These are phyloP conservation scores for Halictus ligatus DNA, from an alignment of 2,888 invertebrate species.

Conservation along the genomic window DNA sequence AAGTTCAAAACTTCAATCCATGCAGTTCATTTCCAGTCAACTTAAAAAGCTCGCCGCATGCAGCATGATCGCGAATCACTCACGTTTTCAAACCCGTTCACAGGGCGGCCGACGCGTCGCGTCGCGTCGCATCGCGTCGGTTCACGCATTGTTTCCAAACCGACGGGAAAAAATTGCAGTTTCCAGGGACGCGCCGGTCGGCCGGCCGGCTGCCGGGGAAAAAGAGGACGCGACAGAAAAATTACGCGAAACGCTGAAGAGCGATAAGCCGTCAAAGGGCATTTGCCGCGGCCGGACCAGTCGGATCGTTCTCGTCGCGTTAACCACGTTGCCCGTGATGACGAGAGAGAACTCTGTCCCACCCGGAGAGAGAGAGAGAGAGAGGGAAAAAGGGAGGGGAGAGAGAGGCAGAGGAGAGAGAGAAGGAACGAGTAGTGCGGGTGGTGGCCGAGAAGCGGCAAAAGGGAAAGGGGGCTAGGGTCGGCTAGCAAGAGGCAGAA, in stretches of 20 bases:
- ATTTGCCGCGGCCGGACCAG: slow-evolving; percentile 56
- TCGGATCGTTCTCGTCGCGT: slow-evolving; percentile 55
- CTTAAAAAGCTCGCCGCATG: not conserved
- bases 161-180: slow-evolving; percentile 22
- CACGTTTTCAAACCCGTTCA: not conserved
- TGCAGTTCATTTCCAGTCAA: not conserved
- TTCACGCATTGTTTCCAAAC: slow-evolving; percentile 18
- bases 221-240: slow-evolving; percentile 16
- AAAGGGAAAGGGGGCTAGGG: slow-evolving; percentile 24
- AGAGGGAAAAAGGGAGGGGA: not conserved
- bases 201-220: not conserved
- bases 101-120: not conserved
- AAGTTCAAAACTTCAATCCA: not conserved
- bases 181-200: not conserved
- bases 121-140: not conserved
- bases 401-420: slow-evolving; percentile 9
- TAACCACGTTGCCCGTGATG: slow-evolving; percentile 44
- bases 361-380: not conserved
- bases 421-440: not conserved
- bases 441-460: not conserved
- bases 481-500: slow-evolving; percentile 15
- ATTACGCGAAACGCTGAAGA: slow-evolving; percentile 43
- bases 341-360: slow-evolving; percentile 8
- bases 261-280: slow-evolving; percentile 65
- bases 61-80: not conserved